phyloP scores from a whole-genome alignment of 2,888 invertebrate genomes.

The Hirtodrosophila trivittata region DNA sequence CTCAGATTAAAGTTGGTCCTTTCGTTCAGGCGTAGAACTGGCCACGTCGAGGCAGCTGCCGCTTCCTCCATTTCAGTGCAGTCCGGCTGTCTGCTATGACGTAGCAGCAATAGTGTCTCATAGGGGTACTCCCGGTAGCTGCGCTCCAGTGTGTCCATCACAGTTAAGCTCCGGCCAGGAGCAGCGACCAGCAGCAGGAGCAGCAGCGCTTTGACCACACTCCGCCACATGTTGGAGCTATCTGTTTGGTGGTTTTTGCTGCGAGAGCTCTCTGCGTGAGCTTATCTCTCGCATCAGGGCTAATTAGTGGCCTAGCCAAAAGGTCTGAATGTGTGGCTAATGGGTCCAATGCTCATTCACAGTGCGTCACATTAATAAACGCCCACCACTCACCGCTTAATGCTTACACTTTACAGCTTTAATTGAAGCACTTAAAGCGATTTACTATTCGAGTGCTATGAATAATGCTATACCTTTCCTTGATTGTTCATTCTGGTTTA shows the following conservation, averaged over 20 bases:
- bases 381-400: background rate
- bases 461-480: background rate
- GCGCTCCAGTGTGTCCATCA: slow-evolving; percentile 22
- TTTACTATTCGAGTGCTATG: slow-evolving; percentile 13
- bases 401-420: slow-evolving; percentile 2
- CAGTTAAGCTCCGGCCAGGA: slow-evolving; percentile 4
- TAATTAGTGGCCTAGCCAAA: slow-evolving; percentile 24
- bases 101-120: slow-evolving; percentile 40
- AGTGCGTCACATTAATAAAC: slow-evolving; percentile 10
- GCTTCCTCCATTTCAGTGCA: slow-evolving; percentile 29
- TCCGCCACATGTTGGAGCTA: slow-evolving; percentile 30
- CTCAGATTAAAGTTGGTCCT: slow-evolving; percentile 32
- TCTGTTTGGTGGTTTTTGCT: slow-evolving; percentile 17
- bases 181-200: slow-evolving; percentile 6
- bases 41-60: slow-evolving; percentile 9
- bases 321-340: slow-evolving; percentile 14
- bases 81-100: slow-evolving; percentile 29
- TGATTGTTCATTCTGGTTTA: no score
- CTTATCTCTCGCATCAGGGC: slow-evolving; percentile 24
- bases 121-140: slow-evolving; percentile 33
- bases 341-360: slow-evolving; percentile 8
- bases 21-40: slow-evolving; percentile 37
- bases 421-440: slow-evolving; percentile 2
- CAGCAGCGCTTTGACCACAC: slow-evolving; percentile 21
- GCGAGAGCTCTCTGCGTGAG: no score